Percentiles rank a stretch among this genome's conserved stretches.
These are phyloP conservation scores for Anagyrus pseudococci DNA, from an alignment of 2,888 invertebrate species.

Conservation along the genomic window DNA sequence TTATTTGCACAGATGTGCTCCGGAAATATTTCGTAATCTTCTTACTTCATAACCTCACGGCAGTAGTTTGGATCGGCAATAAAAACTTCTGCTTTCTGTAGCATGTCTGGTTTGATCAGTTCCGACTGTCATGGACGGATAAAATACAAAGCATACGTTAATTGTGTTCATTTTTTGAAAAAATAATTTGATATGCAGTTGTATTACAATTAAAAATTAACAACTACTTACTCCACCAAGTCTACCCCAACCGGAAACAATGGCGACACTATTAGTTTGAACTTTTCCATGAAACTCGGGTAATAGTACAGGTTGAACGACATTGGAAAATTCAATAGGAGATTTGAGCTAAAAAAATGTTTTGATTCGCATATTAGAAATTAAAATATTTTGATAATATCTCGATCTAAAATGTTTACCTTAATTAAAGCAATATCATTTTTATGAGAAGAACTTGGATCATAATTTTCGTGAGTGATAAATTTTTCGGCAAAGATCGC, in stretches of 20 bases:
- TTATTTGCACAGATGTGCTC: slow-evolving; percentile 29
- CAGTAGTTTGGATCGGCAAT: slow-evolving; percentile 25
- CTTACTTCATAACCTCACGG: slow-evolving; percentile 5
- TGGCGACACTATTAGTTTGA: slow-evolving; percentile 3
- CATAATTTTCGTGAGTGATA: slow-evolving; percentile 41
- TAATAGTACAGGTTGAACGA: slow-evolving; percentile 15
- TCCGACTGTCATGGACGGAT: slow-evolving; percentile 4
- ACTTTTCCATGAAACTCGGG: slow-evolving; percentile 14
- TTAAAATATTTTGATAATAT: background rate
- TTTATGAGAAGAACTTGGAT: slow-evolving; percentile 30
- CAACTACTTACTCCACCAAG: slow-evolving; percentile 15
- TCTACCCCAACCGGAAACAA: slow-evolving; percentile 32
- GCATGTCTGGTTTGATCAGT: background rate
- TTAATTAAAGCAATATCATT: slow-evolving; percentile 51
- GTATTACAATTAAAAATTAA: background rate
- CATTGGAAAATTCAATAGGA: background rate
- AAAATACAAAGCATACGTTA: too few relatives aligned
- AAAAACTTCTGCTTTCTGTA: slow-evolving; percentile 24
- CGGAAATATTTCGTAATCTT: slow-evolving; percentile 10
- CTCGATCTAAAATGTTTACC: slow-evolving; percentile 33
- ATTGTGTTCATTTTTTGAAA: background rate
- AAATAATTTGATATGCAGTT: background rate
- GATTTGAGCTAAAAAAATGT: slow-evolving; percentile 3
- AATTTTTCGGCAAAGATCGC: slow-evolving; percentile 29
- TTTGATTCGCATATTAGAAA: background rate